Evolutionary conservation across 1,140 invertebrate species (phyloP), one percentile per base, ranked within the genome.

Genomic region (Heliconius congener): DNA sequence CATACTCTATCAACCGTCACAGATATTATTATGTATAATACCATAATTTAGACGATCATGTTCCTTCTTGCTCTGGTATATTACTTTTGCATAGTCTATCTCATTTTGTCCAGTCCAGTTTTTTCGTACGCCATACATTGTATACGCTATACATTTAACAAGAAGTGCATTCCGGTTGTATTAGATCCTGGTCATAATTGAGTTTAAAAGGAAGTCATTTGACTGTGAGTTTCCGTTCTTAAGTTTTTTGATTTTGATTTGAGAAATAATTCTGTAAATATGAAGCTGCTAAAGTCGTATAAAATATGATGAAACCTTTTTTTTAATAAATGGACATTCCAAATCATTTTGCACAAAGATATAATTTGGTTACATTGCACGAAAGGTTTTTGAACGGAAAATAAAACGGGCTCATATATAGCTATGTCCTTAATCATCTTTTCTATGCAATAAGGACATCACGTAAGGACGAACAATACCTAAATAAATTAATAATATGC

Each of bases 1-100:
- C 82, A 75, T 85, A 84, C 87, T 83, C 86, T 66, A 27, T 30
- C 30, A 76, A 82, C 79, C 82, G 83, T 84, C 83, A 84, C 87
- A 85, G 89, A 90, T 89, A 88, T 87, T 90, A 89, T 90, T 87
- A 91, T 86, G 86, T 89, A 91, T 91, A 89, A 90, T 87, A 88
- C 84, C 86, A 90, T 90, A 90, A 91, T 90, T 90, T 90, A 90
- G 90, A 89, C 87, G 85, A 87, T 85, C 86, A 80, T 83, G 76
- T 72, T 74, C 50, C 76, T 4, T 86, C 87, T 76, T 78, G 71
- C 42, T 89, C 77, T n/a, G 37, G 13, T 79, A 11, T 66, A 18
- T 18, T 2, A 5, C 8, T 16, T 46, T 27, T 8, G 18, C 19
- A 84, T 88, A 76, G 88, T 84, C 39, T 71, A 19, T 91, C 85